These are phyloP conservation scores for Manis javanica DNA, from an alignment of 2,797 vertebrate species.

Conservation along the genomic window DNA sequence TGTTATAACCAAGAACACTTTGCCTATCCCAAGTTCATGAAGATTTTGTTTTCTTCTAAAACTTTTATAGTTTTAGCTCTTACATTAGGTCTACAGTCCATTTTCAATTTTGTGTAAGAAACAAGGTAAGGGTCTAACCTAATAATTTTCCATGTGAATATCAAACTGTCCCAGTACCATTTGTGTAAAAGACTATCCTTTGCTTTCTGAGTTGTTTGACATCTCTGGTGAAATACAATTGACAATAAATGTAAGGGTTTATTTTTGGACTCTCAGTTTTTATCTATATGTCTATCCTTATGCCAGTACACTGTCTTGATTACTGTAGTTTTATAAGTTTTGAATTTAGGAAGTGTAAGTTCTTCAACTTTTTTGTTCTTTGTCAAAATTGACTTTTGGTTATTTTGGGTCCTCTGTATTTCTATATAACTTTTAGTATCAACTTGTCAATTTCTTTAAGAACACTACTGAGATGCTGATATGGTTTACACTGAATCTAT, in stretches of 20 bases:
- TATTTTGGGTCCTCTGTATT: neutral
- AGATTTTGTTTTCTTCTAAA: neutral
- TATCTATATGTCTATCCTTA: no score
- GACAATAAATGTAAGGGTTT: neutral
- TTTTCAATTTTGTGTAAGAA: neutral
- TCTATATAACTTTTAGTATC: neutral
- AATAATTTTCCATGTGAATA: neutral
- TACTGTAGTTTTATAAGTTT: no score
- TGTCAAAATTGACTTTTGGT: neutral
- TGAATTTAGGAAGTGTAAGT: no score
- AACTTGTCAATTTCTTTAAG: neutral
- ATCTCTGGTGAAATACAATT: neutral
- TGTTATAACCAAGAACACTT: neutral
- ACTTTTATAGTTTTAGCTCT: neutral
- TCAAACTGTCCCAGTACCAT: neutral
- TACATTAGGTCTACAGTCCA: neutral
- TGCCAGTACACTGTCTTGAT: no score
- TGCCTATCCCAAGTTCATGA: neutral
- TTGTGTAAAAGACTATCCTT: neutral
- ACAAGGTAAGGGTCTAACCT: neutral
- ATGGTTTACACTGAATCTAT: no score
- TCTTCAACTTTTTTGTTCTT: neutral
- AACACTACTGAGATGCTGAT: neutral
- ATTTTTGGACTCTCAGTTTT: no score
- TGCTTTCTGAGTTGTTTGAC: neutral